phyloP scores from a whole-genome alignment of 2,888 invertebrate species.

The Calameuta filiformis region DNA sequence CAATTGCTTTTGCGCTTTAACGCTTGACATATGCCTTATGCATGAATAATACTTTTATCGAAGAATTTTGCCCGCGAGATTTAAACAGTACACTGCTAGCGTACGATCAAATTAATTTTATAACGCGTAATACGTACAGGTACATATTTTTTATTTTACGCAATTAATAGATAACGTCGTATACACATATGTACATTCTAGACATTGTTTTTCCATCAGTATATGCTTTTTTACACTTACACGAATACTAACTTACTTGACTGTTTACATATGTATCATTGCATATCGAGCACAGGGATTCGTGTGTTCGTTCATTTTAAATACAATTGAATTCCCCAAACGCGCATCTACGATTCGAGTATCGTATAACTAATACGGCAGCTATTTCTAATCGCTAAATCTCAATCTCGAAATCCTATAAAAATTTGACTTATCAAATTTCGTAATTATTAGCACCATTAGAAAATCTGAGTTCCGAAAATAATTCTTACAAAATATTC shows the following conservation, averaged over 20 bases:
- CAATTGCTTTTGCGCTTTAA: background rate
- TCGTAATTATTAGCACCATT: background rate
- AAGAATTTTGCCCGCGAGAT: background rate
- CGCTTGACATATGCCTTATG: background rate
- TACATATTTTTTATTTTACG: slow-evolving; percentile 28
- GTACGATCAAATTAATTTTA: background rate
- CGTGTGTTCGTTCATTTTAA: background rate
- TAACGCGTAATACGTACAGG: background rate
- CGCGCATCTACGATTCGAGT: background rate
- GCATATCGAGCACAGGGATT: too few species aligned
- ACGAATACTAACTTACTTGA: background rate
- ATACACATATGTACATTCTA: slow-evolving; percentile 26
- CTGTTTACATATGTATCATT: background rate
- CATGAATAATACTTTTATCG: background rate
- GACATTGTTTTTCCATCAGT: slow-evolving; percentile 9
- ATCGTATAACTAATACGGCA: background rate
- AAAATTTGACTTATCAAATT: background rate
- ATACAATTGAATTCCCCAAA: background rate
- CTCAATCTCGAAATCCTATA: background rate
- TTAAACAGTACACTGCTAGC: background rate
- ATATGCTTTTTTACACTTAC: slow-evolving; percentile 8
- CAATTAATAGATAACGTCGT: slow-evolving; percentile 23
- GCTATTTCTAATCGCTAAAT: background rate
- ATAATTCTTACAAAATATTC: background rate
- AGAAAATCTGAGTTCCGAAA: background rate